Base-by-base conservation (phyloP, 2,797 vertebrate genomes). In the Pyrocephalus nanus region DNA sequence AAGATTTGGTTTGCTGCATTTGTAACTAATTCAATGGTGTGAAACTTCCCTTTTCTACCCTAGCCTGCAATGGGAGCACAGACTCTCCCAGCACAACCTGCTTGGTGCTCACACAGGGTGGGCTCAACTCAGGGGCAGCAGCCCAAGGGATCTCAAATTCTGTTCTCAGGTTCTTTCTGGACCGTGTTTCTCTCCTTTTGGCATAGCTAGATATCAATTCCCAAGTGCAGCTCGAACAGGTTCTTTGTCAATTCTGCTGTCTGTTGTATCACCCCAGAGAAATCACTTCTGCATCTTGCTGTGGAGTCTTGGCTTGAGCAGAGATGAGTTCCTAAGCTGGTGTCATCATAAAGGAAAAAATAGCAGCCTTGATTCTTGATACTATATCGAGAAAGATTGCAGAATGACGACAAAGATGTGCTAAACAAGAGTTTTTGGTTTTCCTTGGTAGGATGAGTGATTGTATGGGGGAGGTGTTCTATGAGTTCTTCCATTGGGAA, bases 371-470 rank as follows among this genome's bases (percentile, higher is more conserved):
- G 67, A 64, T 70, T 90, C 83, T 79, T 50, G 81, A 30, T 88
- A 40, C 69, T 92, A 19, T 77, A 75, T 77, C 69, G 61, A 86
- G 92, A 96, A 91, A 91, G 92, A 88, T 80, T 94, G 61, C 73
- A 91, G 89, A 80, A 47, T 91, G 87, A 86, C 5, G 47, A 54
- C 75, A 90, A 73, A 82, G 51, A 86, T 92, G 78, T 50, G 89
- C 67, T 92, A 84, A 94, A 54, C 15, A 62, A 47, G 86, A 61
- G 73, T 13, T 50, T 77, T 57, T 67, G 8, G 11, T 54, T 80
- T 94, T 76, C 61, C 62, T 61, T 86, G 65, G 47, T 95, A 72
- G 57, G 88, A 86, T 76, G 71, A 85, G 79, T 88, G 90, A 42
- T 51, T 73, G 3, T 72, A 69, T 54, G 86, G 86, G 22, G 88